Evolutionary conservation across 2,113 vertebrate species (phyloP).

Genomic region (Gymnocephalus cernua): DNA sequence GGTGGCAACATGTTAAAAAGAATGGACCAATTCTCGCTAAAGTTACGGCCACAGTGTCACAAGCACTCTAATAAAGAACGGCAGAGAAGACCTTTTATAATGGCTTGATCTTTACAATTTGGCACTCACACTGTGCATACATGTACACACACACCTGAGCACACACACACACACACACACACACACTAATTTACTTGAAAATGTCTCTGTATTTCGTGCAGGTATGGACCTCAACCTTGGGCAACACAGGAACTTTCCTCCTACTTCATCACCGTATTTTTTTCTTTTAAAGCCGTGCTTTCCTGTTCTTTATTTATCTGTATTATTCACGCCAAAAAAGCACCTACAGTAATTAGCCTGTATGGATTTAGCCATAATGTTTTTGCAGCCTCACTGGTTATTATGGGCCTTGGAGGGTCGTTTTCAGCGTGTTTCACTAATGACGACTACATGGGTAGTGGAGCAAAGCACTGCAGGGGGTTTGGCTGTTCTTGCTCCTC

Average conservation of each 20-base stretch:
- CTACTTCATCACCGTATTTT: constrained; percentile 19
- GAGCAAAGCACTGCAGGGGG: constrained; percentile 42
- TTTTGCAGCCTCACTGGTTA: constrained; percentile 63
- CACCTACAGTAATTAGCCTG: constrained; percentile 57
- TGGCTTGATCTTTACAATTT: constrained; percentile 18
- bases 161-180: not conserved
- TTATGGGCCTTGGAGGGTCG: constrained; percentile 59
- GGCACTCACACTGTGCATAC: not conserved
- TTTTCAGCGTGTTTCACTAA: constrained; percentile 60
- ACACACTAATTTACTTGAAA: constrained; percentile 14
- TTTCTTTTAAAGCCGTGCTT: not conserved
- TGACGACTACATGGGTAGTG: constrained; percentile 48
- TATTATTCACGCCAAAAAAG: constrained; percentile 32
- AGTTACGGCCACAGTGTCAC: constrained; percentile 11
- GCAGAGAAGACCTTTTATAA: constrained; percentile 29
- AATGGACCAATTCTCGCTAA: not conserved
- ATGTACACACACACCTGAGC: not conserved
- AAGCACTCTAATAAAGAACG: constrained; percentile 10
- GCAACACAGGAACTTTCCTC: not conserved
- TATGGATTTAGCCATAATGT: constrained; percentile 51
- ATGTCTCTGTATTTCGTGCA: not conserved
- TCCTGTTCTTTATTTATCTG: not conserved
- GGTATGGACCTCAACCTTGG: not conserved
- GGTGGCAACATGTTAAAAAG: constrained; percentile 8
- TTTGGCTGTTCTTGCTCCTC: constrained; percentile 37